Percentiles rank a stretch among this genome's conserved stretches.
These are phyloP conservation scores for Heliconius hermathena DNA, from an alignment of 1,140 invertebrate genomes.

Conservation along the genomic window DNA sequence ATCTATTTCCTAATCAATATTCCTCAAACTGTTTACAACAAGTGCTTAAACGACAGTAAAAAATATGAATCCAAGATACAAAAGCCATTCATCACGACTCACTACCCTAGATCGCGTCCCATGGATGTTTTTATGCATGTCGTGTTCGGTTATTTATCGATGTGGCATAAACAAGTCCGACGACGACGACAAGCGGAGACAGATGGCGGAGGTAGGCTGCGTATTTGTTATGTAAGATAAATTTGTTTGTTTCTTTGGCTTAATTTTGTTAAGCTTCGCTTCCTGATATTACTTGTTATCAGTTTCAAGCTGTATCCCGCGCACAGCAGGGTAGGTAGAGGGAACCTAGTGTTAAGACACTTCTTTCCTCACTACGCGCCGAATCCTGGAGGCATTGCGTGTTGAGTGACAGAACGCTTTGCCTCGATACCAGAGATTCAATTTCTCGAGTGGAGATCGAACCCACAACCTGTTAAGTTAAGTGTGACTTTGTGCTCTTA, in stretches of 20 bases:
- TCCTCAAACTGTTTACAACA: neutral
- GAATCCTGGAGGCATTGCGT: too few species aligned
- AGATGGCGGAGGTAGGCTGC: constrained; percentile 15
- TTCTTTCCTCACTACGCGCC: too few species aligned
- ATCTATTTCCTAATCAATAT: neutral
- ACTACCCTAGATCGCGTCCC: neutral
- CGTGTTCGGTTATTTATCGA: constrained; percentile 20
- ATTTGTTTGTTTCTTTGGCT: neutral
- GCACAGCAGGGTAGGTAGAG: neutral
- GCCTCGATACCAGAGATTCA: too few species aligned
- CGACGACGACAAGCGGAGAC: neutral
- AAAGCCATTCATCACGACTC: constrained; percentile 15
- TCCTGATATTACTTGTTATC: neutral
- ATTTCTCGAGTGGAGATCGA: too few species aligned
- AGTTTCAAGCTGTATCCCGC: neutral
- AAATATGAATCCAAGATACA: constrained; percentile 14
- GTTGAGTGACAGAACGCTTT: too few species aligned
- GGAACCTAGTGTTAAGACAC: too few species aligned
- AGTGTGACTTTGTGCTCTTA: too few species aligned
- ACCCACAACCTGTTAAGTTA: too few species aligned
- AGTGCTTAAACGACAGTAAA: constrained; percentile 5
- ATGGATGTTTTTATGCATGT: constrained; percentile 19
- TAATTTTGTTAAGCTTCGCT: too few species aligned
- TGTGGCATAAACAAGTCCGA: constrained; percentile 25
- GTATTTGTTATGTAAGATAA: neutral